These are phyloP conservation scores for Asbolus verrucosus DNA, from an alignment of 1,140 invertebrate species.

Conservation along the genomic window DNA sequence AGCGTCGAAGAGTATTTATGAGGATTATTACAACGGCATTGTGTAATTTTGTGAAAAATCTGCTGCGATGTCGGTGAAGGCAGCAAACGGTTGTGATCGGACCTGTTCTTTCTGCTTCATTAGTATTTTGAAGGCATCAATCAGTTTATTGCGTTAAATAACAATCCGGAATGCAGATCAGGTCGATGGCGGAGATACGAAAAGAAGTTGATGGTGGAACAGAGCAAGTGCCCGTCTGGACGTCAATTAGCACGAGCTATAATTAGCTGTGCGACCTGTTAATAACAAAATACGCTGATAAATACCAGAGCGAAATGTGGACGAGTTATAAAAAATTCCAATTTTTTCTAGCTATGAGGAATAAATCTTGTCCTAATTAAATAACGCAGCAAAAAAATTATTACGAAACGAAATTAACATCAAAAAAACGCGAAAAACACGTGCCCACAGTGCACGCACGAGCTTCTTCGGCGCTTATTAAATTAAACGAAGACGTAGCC, in stretches of 20 bases:
- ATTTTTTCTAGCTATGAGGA: no score
- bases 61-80: no score
- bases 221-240: constrained; percentile 23
- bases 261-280: constrained; percentile 43
- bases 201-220: constrained; percentile 17
- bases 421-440: constrained; percentile 18
- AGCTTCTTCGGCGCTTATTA: constrained; percentile 26
- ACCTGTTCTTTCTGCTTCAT: constrained; percentile 43
- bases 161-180: constrained; percentile 45
- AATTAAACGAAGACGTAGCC: constrained; percentile 1
- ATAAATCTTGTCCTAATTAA: no score
- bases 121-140: constrained; percentile 45
- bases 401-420: no score
- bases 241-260: constrained; percentile 46
- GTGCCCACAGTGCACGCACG: constrained; percentile 25
- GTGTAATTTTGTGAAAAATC: no score
- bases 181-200: constrained; percentile 35
- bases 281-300: constrained; percentile 40
- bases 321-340: no score
- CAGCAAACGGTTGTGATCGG: constrained; percentile 8
- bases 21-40: no score
- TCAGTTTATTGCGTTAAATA: constrained; percentile 45
- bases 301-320: constrained; percentile 7
- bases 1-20: no score
- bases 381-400: no score